Base-by-base conservation (phyloP, 2,888 invertebrate species). In the Diplolepis rosae region DNA sequence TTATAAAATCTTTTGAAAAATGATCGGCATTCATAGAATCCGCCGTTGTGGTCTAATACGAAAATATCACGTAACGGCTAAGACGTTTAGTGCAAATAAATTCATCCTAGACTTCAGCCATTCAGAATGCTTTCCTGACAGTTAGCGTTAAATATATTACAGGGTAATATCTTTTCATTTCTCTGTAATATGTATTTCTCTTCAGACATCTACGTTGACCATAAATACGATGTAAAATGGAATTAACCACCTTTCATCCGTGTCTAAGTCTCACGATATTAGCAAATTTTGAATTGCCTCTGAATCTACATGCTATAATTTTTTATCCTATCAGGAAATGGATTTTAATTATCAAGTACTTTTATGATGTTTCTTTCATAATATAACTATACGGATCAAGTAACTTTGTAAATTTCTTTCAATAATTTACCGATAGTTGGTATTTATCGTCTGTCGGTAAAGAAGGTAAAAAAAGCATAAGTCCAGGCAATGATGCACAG, bases 11-110 rank as follows among this genome's bases (percentile, higher is more conserved):
- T 13, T 35, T n/a, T 6, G 1, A 5, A 35, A 39, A 22, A 35
- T 52, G 28, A 13, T 2, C 13, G n/a, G 0, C 22, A 54, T 30
- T 54, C 4, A 52, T 28, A 6, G n/a, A 32, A 32, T 54, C 11
- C 51, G 18, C 9, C 15, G 15, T 32, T 11, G 24, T 13, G 22
- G 56, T 35, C 35, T 56, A 39, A 56, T 56, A 56, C 22, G n/a
- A 56, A 56, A 56, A 56, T 56, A 39, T 56, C 35, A 11, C 18
- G 35, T 24, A 56, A 56, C 35, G 56, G 22, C 9, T 24, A n/a
- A 22, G 56, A 56, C 56, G 5, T 56, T 56, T 56, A 56, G 56
- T 56, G 13, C 35, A 56, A 56, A 56, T 56, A 56, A 56, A 56
- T 56, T 56, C 56, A 39, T 56, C 56, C 22, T 56, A 35, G 15